Conservation (phyloP, 2,113 vertebrate genomes). For the Cochlearius cochlearius region DNA sequence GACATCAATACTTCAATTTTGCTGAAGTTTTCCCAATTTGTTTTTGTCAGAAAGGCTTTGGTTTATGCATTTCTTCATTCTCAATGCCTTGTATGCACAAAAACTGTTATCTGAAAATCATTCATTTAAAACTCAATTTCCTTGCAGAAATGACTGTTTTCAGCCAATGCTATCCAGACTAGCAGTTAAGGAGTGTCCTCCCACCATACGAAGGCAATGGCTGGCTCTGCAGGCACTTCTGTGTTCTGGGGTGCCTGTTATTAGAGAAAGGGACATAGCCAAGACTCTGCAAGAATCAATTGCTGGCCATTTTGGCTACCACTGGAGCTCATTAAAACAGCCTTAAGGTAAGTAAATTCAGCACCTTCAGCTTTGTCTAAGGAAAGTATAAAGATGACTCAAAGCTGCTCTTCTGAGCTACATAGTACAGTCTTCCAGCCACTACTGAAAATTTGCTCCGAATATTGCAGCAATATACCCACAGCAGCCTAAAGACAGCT, state of each 20-base stretch:
- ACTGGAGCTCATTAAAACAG: not conserved
- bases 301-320: not conserved
- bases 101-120: not conserved
- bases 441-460: not conserved
- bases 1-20: not conserved
- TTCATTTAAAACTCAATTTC: not conserved
- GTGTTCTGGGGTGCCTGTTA: too few species aligned
- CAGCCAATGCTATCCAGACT: not conserved
- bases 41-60: not conserved
- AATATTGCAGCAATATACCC: not conserved
- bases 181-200: not conserved
- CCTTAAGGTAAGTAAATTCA: not conserved
- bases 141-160: not conserved
- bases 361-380: not conserved
- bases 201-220: not conserved
- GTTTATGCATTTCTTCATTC: not conserved
- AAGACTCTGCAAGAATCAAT: not conserved
- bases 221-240: not conserved
- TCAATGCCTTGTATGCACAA: not conserved
- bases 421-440: not conserved
- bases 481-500: not conserved
- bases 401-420: not conserved
- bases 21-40: not conserved
- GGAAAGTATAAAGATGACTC: not conserved
- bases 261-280: not conserved